Evolutionary conservation across 2,888 invertebrate species (phyloP).

Genomic region (Cerastis rubricosa): DNA sequence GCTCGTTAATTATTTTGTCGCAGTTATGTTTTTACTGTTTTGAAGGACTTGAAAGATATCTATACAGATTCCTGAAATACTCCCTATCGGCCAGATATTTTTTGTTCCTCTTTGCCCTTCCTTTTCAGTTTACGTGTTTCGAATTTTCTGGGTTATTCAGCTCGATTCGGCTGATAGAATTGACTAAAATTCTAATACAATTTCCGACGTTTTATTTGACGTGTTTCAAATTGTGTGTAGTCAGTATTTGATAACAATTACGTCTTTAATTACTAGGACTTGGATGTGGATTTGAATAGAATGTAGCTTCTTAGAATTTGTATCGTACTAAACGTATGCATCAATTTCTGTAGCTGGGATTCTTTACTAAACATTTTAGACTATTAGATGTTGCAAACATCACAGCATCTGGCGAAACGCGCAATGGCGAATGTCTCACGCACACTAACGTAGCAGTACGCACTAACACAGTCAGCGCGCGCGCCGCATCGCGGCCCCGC

Average conservation of each 20-base stretch:
- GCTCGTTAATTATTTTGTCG: not conserved
- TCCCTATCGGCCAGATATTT: not conserved
- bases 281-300: not conserved
- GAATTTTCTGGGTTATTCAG: not conserved
- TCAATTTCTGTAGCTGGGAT: slow-evolving; percentile 15
- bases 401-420: slow-evolving; percentile 89
- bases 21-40: not conserved
- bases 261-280: not conserved
- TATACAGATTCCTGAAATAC: not conserved
- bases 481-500: slow-evolving; percentile 90
- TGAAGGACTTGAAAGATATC: not conserved
- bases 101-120: not conserved
- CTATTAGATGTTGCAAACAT: slow-evolving; percentile 84
- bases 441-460: slow-evolving; percentile 82
- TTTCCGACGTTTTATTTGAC: not conserved
- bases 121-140: not conserved
- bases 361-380: slow-evolving; percentile 74
- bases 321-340: not conserved
- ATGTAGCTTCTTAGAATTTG: not conserved
- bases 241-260: not conserved
- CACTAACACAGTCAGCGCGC: slow-evolving; percentile 84
- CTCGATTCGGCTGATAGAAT: not conserved
- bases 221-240: not conserved
- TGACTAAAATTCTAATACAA: not conserved
- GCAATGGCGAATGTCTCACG: slow-evolving; percentile 86